Evolutionary conservation across 2,888 invertebrate genomes (phyloP), one percentile per base, ranked within the genome.

Genomic region (Luperina testacea): DNA sequence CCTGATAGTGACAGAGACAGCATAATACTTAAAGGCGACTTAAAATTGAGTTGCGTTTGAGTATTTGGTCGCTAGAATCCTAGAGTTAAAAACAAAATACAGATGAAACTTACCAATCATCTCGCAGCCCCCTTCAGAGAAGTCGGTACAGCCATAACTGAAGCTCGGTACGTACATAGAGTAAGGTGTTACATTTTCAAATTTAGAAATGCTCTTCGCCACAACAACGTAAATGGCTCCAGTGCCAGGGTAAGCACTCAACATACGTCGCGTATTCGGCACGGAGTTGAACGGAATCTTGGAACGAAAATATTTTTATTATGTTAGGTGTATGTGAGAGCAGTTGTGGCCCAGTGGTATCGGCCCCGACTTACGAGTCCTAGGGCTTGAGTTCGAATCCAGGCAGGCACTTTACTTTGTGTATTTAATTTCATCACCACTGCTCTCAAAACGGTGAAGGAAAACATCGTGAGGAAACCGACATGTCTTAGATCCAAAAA

Each of bases 81-180:
- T n/a, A n/a, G 32, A 32, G 32, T 32, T 32, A 3, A 38, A 70
- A n/a, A 63, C 15, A 24, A 61, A 32, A 70, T 11, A 64, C 3
- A 51, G 2, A n/a, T 7, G 67, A 17, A 71, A 93, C 95, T 95
- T 95, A 98, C 98, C 96, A 85, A 97, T 92, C 82, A 97, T 92
- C 75, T 96, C 92, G 90, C 98, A 98, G 70, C 97, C 96, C 27
- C 93, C 92, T 75, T 95, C 95, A 5, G 94, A 90, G 13, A 94
- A 74, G 4, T 97, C 94, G 81, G 97, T 95, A 92, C 98, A 98
- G 1, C 97, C 98, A 90, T 98, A 98, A 1, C 97, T 97, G 72
- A 97, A 95, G 4, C 97, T 95, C 1, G 98, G 98, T 0, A 98
- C 97, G 91, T 98, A 98, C 6, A 98, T 97, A 0, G 98, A 96